phyloP scores from a whole-genome alignment of 2,113 vertebrate genomes.

The Marmota flaviventris region DNA sequence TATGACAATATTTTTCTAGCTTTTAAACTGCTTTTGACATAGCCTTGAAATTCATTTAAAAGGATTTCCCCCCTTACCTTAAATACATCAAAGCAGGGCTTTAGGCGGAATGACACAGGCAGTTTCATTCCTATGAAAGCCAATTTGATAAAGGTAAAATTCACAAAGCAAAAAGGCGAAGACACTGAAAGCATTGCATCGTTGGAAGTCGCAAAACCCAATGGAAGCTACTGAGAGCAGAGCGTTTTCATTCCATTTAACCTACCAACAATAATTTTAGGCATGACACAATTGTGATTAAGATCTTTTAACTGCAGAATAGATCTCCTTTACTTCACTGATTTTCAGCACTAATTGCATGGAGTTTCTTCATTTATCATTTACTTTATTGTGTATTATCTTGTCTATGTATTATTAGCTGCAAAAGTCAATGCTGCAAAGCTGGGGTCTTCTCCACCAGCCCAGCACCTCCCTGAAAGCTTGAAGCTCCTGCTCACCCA shows the following conservation, averaged over 20 bases:
- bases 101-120: conserved; percentile 41
- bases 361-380: conserved; percentile 1
- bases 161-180: neutral
- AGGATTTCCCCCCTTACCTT: conserved; percentile 10
- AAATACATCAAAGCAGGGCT: conserved; percentile 60
- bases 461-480: neutral
- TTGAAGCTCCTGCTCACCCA: neutral
- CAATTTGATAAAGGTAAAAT: conserved; percentile 62
- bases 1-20: conserved; percentile 69
- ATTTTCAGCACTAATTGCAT: neutral
- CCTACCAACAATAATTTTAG: neutral
- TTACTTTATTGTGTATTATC: neutral
- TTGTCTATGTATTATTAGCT: neutral
- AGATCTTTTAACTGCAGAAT: neutral
- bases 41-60: conserved; percentile 69
- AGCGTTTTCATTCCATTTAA: neutral
- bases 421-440: neutral
- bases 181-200: neutral
- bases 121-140: neutral
- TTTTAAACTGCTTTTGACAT: conserved; percentile 70
- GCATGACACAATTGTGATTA: neutral
- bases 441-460: neutral
- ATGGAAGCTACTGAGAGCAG: neutral
- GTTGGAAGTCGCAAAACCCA: conserved; percentile 3
- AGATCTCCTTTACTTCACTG: neutral